Percentiles rank a stretch among this genome's conserved stretches.
Conservation (phyloP, 92 coral and sea anemone species). For the Hydrozoanthus gracilis region DNA sequence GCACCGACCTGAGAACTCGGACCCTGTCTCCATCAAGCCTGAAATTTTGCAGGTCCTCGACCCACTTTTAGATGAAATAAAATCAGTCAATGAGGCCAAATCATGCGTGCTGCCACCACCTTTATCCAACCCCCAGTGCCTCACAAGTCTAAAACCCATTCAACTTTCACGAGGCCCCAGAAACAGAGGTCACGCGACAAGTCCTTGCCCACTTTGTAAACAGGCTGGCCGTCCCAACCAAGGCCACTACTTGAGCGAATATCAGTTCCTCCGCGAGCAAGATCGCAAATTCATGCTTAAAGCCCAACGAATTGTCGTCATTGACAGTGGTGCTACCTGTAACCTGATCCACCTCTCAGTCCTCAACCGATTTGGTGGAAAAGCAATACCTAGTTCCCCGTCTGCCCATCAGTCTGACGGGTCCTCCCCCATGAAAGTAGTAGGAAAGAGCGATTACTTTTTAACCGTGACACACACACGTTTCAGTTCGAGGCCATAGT, state of each 20-base stretch:
- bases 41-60: neutral
- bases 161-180: neutral
- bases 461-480: constrained; percentile 6
- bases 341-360: constrained; percentile 18
- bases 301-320: constrained; percentile 17
- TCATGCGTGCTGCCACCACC: neutral
- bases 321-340: constrained; percentile 15
- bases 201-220: constrained; percentile 5
- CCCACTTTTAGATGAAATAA: constrained; percentile 7
- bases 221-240: constrained; percentile 21
- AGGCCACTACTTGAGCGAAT: constrained; percentile 9
- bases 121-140: neutral
- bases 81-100: neutral
- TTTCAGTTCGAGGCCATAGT: constrained; percentile 9
- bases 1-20: constrained; percentile 29
- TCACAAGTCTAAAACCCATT: neutral
- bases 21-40: constrained; percentile 35
- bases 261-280: constrained; percentile 25
- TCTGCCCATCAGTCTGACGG: constrained; percentile 24
- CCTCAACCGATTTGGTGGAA: constrained; percentile 15
- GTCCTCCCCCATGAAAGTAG: constrained; percentile 16
- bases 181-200: constrained; percentile 16
- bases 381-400: constrained; percentile 24
- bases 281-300: constrained; percentile 34
- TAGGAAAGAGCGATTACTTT: neutral